A percentile compares a stretch with the other conserved stretches of the same genome.
Evolutionary conservation across 1,140 invertebrate genomes (phyloP).

Genomic region (Bombus waltoni): DNA sequence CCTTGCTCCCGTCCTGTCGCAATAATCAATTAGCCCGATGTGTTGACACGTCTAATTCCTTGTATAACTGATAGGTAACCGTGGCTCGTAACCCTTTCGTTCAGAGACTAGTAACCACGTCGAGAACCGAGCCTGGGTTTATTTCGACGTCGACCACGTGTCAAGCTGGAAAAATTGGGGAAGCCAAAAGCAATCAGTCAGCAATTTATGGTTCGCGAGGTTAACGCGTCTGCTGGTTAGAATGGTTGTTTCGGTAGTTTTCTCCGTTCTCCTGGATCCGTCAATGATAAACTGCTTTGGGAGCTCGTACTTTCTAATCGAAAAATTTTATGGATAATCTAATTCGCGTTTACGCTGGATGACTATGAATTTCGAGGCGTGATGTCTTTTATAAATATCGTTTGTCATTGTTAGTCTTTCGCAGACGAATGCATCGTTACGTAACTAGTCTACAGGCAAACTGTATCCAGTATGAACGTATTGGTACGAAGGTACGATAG

Average conservation of each 20-base stretch:
- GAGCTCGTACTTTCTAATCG: background rate
- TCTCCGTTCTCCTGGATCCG: background rate
- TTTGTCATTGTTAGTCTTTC: no score
- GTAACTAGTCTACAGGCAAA: no score
- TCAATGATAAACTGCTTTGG: background rate
- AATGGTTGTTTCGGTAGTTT: background rate
- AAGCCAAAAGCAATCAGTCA: background rate
- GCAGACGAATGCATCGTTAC: no score
- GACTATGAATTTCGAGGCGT: no score
- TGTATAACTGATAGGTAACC: conserved; percentile 59
- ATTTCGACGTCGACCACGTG: conserved; percentile 27
- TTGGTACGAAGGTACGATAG: no score
- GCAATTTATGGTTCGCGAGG: background rate
- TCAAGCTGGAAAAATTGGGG: background rate
- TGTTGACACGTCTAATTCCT: conserved; percentile 67
- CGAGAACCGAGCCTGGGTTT: conserved; percentile 35
- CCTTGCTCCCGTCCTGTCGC: conserved; percentile 61
- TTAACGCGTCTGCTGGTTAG: background rate
- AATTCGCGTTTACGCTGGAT: no score
- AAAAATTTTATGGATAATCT: background rate
- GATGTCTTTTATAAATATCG: no score
- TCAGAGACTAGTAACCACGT: conserved; percentile 41
- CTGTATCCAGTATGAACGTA: no score
- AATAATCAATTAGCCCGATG: conserved; percentile 68
- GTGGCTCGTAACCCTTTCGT: conserved; percentile 55